phyloP scores from a whole-genome alignment of 2,113 vertebrate species.

The Hymenochirus boettgeri region DNA sequence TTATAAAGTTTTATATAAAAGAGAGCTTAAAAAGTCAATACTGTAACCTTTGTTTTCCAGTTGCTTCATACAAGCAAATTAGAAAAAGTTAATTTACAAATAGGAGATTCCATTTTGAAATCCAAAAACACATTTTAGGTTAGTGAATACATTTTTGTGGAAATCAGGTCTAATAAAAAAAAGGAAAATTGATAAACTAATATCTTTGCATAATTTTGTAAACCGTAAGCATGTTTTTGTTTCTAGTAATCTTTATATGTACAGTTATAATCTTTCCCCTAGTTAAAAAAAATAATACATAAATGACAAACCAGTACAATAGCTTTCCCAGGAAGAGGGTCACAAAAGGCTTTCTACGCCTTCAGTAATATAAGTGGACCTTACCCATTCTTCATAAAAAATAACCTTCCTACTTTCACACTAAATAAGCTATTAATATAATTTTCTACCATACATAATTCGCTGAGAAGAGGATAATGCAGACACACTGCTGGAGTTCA shows the following conservation, averaged over 20 bases:
- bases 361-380: constrained; percentile 33
- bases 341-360: constrained; percentile 19
- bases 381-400: constrained; percentile 21
- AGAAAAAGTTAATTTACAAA: constrained; percentile 37
- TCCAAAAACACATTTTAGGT: constrained; percentile 4
- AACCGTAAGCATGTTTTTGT: not conserved
- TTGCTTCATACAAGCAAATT: constrained; percentile 21
- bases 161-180: constrained; percentile 9
- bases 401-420: constrained; percentile 34
- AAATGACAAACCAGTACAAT: constrained; percentile 7
- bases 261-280: constrained; percentile 12
- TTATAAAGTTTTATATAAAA: constrained; percentile 39
- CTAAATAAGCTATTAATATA: constrained; percentile 37
- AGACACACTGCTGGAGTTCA: constrained; percentile 32
- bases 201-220: not conserved
- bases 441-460: constrained; percentile 35
- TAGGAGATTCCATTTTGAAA: constrained; percentile 11
- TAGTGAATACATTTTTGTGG: constrained; percentile 2
- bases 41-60: constrained; percentile 6
- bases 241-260: not conserved
- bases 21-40: constrained; percentile 18
- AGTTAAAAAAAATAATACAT: constrained; percentile 5
- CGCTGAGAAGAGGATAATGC: constrained; percentile 36
- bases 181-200: constrained; percentile 12
- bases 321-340: constrained; percentile 2